Base-by-base conservation (phyloP, 2,888 invertebrate species). In the Platynereis dumerilii region DNA sequence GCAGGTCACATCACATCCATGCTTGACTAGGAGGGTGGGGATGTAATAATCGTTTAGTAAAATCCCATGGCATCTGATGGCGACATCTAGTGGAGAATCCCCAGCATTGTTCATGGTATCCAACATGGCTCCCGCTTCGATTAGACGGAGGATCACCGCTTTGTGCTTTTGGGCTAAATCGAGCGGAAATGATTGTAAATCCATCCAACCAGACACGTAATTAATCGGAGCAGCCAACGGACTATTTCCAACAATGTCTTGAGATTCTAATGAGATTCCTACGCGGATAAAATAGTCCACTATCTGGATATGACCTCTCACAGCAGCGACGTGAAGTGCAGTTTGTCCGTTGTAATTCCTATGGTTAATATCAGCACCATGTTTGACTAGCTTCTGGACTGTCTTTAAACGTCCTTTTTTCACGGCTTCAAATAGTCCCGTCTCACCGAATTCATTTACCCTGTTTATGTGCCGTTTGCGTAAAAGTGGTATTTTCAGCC, bases 361-460 rank as follows among this genome's bases (percentile, higher is more conserved):
- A 22, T 48, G 48, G 20, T 22, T 48, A 10, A 48, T n/a, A 48
- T 48, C 22, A 5, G 48, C 48, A 10, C 48, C 48, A 5, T 5
- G 22, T 48, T 48, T 48, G 20, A 48, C 48, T 22, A n/a, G 3
- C 17, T 48, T 48, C n/a, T 20, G 20, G 22, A 48, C 48, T 12
- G 10, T 22, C n/a, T 48, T 48, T 22, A 48, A 48, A 3, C 22
- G n/a, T n/a, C 48, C 48, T 48, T n/a, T 20, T 48, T 22, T 48
- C 48, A 48, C 48, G 7, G 48, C 48, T 48, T 48, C 22, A n/a
- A 48, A 48, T 22, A 48, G n/a, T n/a, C 48, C 48, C 5, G 48
- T 48, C 17, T 48, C 48, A 10, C 48, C 48, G 7, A 20, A n/a
- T 7, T 48, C 48, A n/a, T 48, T 22, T 22, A 48, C 48, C 7